phyloP scores from a whole-genome alignment of 2,888 invertebrate genomes.

The Eristalinus sepulchralis region DNA sequence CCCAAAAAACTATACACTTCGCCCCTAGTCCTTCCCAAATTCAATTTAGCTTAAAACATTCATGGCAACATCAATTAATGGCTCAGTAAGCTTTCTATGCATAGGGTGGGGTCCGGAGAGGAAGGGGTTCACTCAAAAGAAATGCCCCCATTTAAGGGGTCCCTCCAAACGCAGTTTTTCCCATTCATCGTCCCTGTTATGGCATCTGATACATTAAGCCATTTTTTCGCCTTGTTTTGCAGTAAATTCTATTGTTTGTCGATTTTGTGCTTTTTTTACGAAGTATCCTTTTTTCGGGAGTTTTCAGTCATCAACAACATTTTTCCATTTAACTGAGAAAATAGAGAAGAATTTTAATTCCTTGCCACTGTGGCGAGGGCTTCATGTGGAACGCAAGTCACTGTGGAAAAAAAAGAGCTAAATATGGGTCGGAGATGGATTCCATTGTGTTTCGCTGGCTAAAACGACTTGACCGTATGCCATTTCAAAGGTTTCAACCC shows the following conservation, averaged over 20 bases:
- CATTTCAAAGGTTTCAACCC: constrained; percentile 3
- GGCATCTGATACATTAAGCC: constrained; percentile 34
- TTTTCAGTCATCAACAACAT: constrained; percentile 52
- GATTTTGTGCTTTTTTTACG: constrained; percentile 11
- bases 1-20: neutral
- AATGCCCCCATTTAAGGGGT: constrained; percentile 13
- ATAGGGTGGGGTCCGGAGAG: neutral
- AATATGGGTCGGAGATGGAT: constrained; percentile 16
- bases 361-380: constrained; percentile 2
- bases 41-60: constrained; percentile 50
- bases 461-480: neutral
- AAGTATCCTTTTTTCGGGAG: constrained; percentile 28
- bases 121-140: constrained; percentile 1
- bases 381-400: constrained; percentile 1
- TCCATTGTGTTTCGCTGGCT: constrained; percentile 12
- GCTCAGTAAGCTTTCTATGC: constrained; percentile 39
- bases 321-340: constrained; percentile 46
- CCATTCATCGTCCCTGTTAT: constrained; percentile 9
- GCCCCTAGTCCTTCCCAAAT: neutral
- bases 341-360: constrained; percentile 46
- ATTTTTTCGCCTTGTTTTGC: constrained; percentile 10
- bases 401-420: constrained; percentile 3
- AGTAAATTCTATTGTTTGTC: constrained; percentile 21
- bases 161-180: constrained; percentile 1
- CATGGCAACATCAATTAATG: constrained; percentile 58